phyloP scores from a whole-genome alignment of 2,888 invertebrate genomes.

The Heteropelma amictum region DNA sequence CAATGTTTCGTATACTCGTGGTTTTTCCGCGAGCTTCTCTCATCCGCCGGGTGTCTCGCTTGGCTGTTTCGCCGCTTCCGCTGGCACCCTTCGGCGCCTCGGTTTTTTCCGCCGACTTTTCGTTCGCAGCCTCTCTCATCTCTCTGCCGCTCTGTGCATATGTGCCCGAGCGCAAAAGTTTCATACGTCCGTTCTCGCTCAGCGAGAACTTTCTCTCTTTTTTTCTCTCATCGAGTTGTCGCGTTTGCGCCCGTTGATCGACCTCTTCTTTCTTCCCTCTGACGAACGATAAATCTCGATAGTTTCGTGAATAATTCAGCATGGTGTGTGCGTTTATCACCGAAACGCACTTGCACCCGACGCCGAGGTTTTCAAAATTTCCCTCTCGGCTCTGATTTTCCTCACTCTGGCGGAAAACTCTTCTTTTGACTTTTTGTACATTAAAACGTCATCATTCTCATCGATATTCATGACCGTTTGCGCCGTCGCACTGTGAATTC shows the following conservation, averaged over 20 bases:
- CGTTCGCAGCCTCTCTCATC: constrained; percentile 30
- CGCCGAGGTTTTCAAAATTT: too few species aligned
- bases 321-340: too few species aligned
- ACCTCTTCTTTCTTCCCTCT: neutral
- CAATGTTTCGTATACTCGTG: neutral
- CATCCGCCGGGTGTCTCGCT: neutral
- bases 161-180: constrained; percentile 11
- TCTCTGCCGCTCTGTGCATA: constrained; percentile 51
- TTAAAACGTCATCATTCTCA: too few species aligned
- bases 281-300: neutral
- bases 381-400: too few species aligned
- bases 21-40: neutral
- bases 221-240: neutral
- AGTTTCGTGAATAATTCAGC: too few species aligned
- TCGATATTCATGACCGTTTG: too few species aligned
- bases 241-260: neutral
- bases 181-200: constrained; percentile 31
- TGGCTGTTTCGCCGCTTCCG: neutral
- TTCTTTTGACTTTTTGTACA: too few species aligned
- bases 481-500: too few species aligned
- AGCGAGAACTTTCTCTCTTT: neutral
- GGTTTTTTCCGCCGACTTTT: constrained; percentile 38
- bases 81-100: constrained; percentile 7
- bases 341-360: too few species aligned
- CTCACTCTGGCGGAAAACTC: too few species aligned